Base-by-base conservation (phyloP, 2,888 invertebrate genomes). In the Acleris holmiana region DNA sequence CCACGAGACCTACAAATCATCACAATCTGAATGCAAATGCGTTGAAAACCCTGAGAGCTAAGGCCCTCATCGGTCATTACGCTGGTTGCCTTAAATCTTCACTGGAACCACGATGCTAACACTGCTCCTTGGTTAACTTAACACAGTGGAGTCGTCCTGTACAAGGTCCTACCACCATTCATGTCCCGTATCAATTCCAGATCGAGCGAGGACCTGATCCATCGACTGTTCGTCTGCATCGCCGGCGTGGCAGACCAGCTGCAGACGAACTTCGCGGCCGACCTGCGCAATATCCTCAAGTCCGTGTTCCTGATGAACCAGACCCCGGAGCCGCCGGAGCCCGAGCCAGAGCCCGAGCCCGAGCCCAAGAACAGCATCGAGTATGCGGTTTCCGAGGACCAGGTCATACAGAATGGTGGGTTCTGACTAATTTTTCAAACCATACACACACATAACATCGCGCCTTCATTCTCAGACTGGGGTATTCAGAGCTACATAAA, bases 201-300 rank as follows among this genome's bases (percentile, higher is more conserved):
- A 79, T 98, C 97, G 70, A 97, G 97, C 73, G 97, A 97, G 84
- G 99, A 99, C 84, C 93, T 99, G 59, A 96, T 99, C 69, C 99
- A 99, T 88, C 96, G 99, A 19, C 93, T 99, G 29, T 99, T 99
- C 91, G 99, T 99, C 0, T 99, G 99, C 86, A 98, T 99, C 75
- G 98, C 99, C 55, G 99, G 99, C 10, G 99, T 99, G 0, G 99
- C 99, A 0, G 99, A 99, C 88, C 99, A 99, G 82, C 91, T 99
- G 58, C 99, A 99, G 90, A 99, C 99, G 0, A 99, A 99, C 87
- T 99, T 98, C 86, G 99, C 99, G 3, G 97, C 98, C 40, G 99
- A 99, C 83, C 93, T 99, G 63, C 94, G 99, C 10, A 97, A 98
- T 86, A 98, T 99, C 68, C 94, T 99, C 68, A 98, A 99, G 83